Percentiles rank a stretch among this genome's conserved stretches.
These are phyloP conservation scores for Neelides sp. DNA, from an alignment of 1,140 invertebrate genomes.

Conservation along the genomic window DNA sequence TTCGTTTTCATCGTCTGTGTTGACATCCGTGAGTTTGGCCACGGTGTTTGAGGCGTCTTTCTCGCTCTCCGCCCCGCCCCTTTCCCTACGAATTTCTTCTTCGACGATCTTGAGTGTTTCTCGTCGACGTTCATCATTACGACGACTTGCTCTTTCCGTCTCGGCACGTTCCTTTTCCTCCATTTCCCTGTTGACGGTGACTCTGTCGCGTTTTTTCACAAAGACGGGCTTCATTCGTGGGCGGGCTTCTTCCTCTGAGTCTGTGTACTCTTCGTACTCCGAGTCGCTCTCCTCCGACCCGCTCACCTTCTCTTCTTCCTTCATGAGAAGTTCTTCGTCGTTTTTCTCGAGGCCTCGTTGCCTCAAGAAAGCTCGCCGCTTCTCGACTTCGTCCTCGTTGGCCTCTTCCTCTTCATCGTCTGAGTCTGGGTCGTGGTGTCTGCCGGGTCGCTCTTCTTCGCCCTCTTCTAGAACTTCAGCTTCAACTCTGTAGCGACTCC, in stretches of 20 bases:
- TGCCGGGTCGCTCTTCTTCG: constrained; percentile 36
- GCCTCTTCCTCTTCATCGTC: constrained; percentile 51
- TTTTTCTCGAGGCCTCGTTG: constrained; percentile 55
- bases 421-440: constrained; percentile 32
- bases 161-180: constrained; percentile 67
- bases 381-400: constrained; percentile 71
- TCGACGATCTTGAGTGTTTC: constrained; percentile 85
- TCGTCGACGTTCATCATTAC: constrained; percentile 64
- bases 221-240: constrained; percentile 93
- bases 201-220: constrained; percentile 82
- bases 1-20: constrained; percentile 93
- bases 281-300: constrained; percentile 64
- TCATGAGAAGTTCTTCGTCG: constrained; percentile 48
- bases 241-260: constrained; percentile 72
- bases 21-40: constrained; percentile 65
- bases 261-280: constrained; percentile 72
- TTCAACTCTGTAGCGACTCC: constrained; percentile 48
- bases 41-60: constrained; percentile 25
- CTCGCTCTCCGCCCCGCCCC: constrained; percentile 37
- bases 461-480: constrained; percentile 54
- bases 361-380: constrained; percentile 49
- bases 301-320: constrained; percentile 48
- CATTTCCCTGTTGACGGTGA: constrained; percentile 87
- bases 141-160: constrained; percentile 60
- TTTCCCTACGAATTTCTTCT: constrained; percentile 65